These are phyloP conservation scores for Carettochelys insculpta DNA, from an alignment of 2,113 vertebrate genomes.

Conservation along the genomic window DNA sequence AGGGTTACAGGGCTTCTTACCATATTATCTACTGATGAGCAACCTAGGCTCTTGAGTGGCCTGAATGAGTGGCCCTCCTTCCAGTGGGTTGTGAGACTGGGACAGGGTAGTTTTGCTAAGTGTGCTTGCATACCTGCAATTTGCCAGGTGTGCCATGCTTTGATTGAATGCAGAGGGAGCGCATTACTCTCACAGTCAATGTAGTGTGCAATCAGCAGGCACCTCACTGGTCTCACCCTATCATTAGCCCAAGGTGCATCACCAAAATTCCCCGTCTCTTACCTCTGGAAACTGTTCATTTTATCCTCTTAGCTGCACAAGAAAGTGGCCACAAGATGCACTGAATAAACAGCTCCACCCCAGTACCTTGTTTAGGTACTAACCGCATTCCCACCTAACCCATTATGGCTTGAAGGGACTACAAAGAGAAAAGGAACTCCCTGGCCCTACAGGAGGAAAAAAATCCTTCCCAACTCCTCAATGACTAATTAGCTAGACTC, in stretches of 20 bases:
- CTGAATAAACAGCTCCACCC: background rate
- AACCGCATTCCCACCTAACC: background rate
- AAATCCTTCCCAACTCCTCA: background rate
- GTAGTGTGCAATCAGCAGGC: no score
- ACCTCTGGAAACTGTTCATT: background rate
- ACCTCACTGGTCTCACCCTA: background rate
- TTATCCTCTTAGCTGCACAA: background rate
- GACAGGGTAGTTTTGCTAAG: no score
- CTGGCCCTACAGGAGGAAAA: background rate
- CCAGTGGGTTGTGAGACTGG: no score
- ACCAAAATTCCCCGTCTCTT: background rate
- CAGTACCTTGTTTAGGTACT: background rate
- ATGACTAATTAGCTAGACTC: background rate
- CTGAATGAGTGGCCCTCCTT: no score
- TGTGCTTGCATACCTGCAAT: no score
- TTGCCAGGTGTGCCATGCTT: no score
- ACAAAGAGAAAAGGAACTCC: background rate
- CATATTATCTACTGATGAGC: background rate
- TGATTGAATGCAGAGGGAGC: no score
- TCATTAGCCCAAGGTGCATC: background rate
- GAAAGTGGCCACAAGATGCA: background rate
- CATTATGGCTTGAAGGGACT: background rate
- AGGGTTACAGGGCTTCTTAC: background rate
- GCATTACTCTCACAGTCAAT: no score
- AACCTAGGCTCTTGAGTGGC: no score